These are phyloP conservation scores for Chiloscyllium plagiosum DNA, from an alignment of 2,113 vertebrate species.

Conservation along the genomic window DNA sequence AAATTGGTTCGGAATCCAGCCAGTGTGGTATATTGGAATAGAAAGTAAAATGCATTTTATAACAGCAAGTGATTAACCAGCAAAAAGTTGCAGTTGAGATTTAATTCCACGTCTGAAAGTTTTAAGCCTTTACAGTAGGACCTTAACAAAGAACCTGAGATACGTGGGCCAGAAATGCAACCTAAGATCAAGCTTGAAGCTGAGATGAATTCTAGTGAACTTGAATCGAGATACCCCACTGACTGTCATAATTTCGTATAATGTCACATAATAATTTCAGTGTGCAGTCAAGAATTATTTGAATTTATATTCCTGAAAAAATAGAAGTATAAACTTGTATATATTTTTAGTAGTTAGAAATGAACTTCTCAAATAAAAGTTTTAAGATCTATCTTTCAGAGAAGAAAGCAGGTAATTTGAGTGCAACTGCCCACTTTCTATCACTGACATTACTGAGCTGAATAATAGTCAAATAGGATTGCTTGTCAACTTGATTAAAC, in stretches of 20 bases:
- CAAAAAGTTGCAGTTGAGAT: background rate
- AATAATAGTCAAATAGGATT: background rate
- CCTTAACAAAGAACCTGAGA: background rate
- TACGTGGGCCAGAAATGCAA: background rate
- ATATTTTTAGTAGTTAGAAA: background rate
- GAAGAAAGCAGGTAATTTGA: background rate
- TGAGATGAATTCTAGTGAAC: background rate
- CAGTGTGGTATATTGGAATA: background rate
- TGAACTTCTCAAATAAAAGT: background rate
- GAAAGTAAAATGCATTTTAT: background rate
- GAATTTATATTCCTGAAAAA: background rate
- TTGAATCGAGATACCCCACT: background rate
- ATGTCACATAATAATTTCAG: background rate
- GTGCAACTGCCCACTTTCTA: background rate
- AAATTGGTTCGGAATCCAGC: background rate
- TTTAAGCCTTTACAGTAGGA: background rate
- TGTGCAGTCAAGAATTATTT: background rate
- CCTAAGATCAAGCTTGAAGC: background rate
- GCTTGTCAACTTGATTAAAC: background rate
- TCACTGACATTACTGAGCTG: background rate
- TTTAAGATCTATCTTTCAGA: background rate
- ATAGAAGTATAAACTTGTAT: background rate
- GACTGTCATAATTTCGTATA: background rate
- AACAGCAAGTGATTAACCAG: background rate
- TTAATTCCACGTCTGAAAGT: background rate